These are phyloP conservation scores for Drosophila fulvimacula DNA, from an alignment of 2,888 invertebrate species.

Conservation along the genomic window DNA sequence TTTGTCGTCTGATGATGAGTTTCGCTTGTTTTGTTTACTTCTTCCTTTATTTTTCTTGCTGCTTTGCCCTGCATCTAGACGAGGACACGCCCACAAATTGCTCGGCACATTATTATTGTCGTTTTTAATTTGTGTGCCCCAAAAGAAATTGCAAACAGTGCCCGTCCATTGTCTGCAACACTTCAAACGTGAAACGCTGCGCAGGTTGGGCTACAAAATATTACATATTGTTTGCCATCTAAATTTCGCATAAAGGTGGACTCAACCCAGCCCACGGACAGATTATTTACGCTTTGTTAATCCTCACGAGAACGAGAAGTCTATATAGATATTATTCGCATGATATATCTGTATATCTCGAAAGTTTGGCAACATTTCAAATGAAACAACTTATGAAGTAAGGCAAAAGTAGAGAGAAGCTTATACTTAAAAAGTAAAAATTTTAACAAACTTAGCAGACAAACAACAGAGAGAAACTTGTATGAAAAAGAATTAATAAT, in stretches of 20 bases:
- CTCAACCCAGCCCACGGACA: neutral
- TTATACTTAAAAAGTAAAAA: neutral
- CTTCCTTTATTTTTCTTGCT: slow-evolving; percentile 5
- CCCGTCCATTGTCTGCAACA: slow-evolving; percentile 65
- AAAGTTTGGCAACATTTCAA: neutral
- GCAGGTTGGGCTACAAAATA: slow-evolving; percentile 20
- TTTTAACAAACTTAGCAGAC: neutral
- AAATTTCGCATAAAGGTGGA: slow-evolving; percentile 10
- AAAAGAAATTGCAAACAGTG: slow-evolving; percentile 60
- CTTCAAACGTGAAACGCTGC: slow-evolving; percentile 66
- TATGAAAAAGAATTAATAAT: neutral
- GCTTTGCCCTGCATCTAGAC: slow-evolving; percentile 16
- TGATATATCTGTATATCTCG: neutral
- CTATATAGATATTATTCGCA: neutral
- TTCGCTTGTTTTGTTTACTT: slow-evolving; percentile 30
- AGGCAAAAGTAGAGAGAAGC: neutral
- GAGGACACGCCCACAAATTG: slow-evolving; percentile 68
- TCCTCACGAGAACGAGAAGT: too few species aligned
- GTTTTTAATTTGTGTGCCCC: slow-evolving; percentile 74
- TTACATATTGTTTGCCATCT: slow-evolving; percentile 30
- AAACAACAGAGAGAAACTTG: slow-evolving; percentile 2
- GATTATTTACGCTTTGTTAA: slow-evolving; percentile 6
- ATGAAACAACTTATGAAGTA: neutral
- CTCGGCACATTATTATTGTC: slow-evolving; percentile 73
- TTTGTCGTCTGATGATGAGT: slow-evolving; percentile 69